These are phyloP conservation scores for Panthera tigris DNA, from an alignment of 2,113 vertebrate species.

Conservation along the genomic window DNA sequence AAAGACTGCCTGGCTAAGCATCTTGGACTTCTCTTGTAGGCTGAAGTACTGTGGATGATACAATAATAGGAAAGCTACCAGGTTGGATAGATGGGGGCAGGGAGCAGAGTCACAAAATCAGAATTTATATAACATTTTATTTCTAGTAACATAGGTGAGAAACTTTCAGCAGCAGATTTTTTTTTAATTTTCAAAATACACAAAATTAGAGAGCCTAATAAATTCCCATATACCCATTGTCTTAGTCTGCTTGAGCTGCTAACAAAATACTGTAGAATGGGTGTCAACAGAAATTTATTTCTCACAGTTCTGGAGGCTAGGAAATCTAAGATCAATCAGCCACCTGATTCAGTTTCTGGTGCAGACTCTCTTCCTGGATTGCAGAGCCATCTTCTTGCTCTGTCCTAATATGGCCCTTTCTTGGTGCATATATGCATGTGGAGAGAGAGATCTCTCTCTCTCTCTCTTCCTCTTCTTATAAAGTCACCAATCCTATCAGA, in stretches of 20 bases:
- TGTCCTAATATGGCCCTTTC: background rate
- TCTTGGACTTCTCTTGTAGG: background rate
- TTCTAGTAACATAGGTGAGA: constrained; percentile 12
- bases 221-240: background rate
- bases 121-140: background rate
- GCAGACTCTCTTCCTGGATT: background rate
- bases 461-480: background rate
- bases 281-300: background rate
- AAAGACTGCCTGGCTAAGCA: background rate
- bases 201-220: background rate
- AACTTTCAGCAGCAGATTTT: background rate
- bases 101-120: background rate
- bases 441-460: background rate
- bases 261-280: background rate
- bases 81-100: background rate
- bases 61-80: background rate
- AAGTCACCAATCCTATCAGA: background rate
- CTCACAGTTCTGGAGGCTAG: background rate
- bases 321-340: background rate
- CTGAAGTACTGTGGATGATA: background rate
- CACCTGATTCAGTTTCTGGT: background rate
- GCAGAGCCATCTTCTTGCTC: background rate
- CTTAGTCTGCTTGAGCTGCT: background rate
- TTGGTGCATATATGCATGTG: background rate
- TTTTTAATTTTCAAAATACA: background rate